Base-by-base conservation (phyloP, 2,797 vertebrate genomes). In the Microcaecilia unicolor region DNA sequence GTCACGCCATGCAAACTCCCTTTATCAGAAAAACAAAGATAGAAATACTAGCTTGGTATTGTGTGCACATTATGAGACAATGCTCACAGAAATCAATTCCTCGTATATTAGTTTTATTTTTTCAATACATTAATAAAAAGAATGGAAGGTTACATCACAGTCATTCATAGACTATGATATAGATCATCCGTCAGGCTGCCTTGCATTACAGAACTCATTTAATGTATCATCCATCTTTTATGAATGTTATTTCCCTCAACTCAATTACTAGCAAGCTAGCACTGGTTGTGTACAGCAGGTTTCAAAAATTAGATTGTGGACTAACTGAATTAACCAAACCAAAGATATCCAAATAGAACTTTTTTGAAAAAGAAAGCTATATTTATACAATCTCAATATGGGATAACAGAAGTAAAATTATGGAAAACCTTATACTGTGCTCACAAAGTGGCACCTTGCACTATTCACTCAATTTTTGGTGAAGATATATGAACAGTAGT, bases 1-100 rank as follows among this genome's bases (percentile, higher is more conserved):
- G 25, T 99, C 95, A 10, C 93, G 86, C 94, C 94, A 99, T 0
- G 92, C 93, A 66, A 98, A 97, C 80, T 99, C 95, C 68, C 96
- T 99, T 10, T 6, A 3, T 1, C 0, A 21, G 31, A 29, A 4
- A 28, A 44, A 43, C 29, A 1, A 6, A 22, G 31, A 18, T 47
- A 9, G 28, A 22, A 22, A 15, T 14, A 3, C 61, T 18, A 56
- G 19, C 38, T 31, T 18, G 5, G 23, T 9, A 2, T 1, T 2
- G 2, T 0, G 3, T 1, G 7, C 1, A 6, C 4, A 18, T 9
- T 17, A 22, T 15, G n/a, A 9, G 9, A 3, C 25, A 27, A 20
- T n/a, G n/a, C n/a, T n/a, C n/a, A n/a, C n/a, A n/a, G n/a, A n/a
- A n/a, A n/a, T n/a, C n/a, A n/a, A n/a, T 31, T 8, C 17, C 21